Evolutionary conservation across 1,140 invertebrate species (phyloP).

Genomic region (Drosophila pachea): DNA sequence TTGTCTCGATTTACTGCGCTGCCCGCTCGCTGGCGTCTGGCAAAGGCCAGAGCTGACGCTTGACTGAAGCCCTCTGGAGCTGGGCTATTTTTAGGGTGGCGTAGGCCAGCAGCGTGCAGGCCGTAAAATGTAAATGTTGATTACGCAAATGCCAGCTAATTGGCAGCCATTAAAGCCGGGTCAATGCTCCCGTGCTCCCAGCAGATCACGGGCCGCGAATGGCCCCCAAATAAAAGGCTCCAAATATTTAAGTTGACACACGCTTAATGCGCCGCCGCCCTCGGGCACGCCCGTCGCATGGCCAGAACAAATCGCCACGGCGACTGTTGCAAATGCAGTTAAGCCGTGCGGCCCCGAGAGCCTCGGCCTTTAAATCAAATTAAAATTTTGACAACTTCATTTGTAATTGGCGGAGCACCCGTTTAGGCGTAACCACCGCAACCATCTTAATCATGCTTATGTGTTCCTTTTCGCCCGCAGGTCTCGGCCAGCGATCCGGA

Average conservation of each 20-base stretch:
- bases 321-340: constrained; percentile 60
- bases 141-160: constrained; percentile 70
- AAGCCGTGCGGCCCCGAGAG: constrained; percentile 46
- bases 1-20: constrained; percentile 9
- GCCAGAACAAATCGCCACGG: constrained; percentile 64
- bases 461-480: constrained; percentile 81
- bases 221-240: constrained; percentile 13
- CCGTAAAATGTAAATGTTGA: constrained; percentile 58
- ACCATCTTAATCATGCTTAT: constrained; percentile 7
- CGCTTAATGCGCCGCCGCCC: constrained; percentile 47
- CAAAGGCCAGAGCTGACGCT: constrained; percentile 49
- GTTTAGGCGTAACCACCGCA: constrained; percentile 10
- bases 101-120: constrained; percentile 18
- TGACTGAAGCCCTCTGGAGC: constrained; percentile 1
- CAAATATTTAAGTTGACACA: constrained; percentile 63
- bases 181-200: constrained; percentile 44
- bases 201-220: background rate
- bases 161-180: constrained; percentile 62
- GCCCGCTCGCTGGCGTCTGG: constrained; percentile 63
- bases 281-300: constrained; percentile 14
- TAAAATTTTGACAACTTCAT: constrained; percentile 77
- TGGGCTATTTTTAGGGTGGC: constrained; percentile 47
- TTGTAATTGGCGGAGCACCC: constrained; percentile 46
- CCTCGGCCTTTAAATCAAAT: constrained; percentile 67
- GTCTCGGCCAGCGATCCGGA: constrained; percentile 96